Conservation (phyloP, 2,888 invertebrate species). For the Ormyrus pomaceus region DNA sequence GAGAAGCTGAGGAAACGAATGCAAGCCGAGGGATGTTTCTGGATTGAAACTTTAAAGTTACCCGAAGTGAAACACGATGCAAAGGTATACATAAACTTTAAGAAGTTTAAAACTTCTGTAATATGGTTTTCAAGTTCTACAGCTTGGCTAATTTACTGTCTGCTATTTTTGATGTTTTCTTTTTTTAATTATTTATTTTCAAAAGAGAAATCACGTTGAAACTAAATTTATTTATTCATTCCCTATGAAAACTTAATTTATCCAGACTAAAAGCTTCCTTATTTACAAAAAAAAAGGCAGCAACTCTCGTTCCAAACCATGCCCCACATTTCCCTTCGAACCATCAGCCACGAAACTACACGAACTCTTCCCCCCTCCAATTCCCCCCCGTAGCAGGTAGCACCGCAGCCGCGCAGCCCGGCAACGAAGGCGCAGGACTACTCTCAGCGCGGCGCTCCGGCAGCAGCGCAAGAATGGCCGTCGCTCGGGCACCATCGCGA, state of each 20-base stretch:
- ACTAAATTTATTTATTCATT: too few species aligned
- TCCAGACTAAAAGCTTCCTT: too few species aligned
- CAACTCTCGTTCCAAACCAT: neutral
- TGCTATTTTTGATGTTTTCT: too few species aligned
- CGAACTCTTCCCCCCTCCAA: neutral
- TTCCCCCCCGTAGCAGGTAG: neutral
- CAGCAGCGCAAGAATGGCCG: conserved; percentile 40
- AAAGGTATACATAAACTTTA: conserved; percentile 10
- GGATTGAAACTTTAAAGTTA: conserved; percentile 17
- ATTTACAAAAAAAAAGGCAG: too few species aligned
- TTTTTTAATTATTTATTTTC: too few species aligned
- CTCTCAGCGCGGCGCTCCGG: neutral
- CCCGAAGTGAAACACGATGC: neutral
- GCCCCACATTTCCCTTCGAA: neutral
- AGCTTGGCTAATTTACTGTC: too few species aligned
- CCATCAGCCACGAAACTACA: neutral
- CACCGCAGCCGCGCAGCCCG: too few species aligned
- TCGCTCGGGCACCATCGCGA: conserved; percentile 16
- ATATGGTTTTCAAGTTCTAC: too few species aligned
- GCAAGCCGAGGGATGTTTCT: conserved; percentile 1
- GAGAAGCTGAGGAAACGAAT: conserved; percentile 11
- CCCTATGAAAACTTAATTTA: too few species aligned
- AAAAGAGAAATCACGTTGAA: too few species aligned
- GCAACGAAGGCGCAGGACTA: neutral
- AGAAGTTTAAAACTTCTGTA: neutral